A percentile compares a stretch with the other conserved stretches of the same genome.
phyloP scores from a whole-genome alignment of 2,113 vertebrate species.

The Epinephelus lanceolatus region DNA sequence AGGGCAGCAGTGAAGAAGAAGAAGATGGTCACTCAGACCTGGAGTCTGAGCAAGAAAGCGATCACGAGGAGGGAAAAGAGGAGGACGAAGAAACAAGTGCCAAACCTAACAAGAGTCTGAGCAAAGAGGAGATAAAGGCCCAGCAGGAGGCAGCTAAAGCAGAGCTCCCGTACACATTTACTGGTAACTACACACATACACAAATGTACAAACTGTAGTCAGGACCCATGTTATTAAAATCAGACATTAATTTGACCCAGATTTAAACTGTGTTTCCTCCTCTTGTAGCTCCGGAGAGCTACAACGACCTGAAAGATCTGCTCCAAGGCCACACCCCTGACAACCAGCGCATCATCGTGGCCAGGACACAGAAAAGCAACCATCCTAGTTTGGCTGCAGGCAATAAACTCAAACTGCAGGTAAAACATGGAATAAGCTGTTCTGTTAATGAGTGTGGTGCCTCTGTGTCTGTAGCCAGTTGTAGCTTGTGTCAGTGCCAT shows the following conservation, averaged over 20 bases:
- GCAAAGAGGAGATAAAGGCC: constrained; percentile 65
- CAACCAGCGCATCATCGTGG: constrained; percentile 90
- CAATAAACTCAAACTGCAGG: constrained; percentile 94
- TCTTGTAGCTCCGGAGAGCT: constrained; percentile 88
- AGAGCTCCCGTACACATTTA: constrained; percentile 92
- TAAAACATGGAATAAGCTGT: neutral
- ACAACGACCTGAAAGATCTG: constrained; percentile 83
- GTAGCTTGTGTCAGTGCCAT: neutral
- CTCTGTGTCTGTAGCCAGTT: neutral
- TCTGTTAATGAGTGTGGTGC: neutral
- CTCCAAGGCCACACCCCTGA: constrained; percentile 85
- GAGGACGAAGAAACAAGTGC: constrained; percentile 12
- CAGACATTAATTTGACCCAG: neutral
- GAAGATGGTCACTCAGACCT: constrained; percentile 87
- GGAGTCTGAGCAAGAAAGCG: constrained; percentile 84
- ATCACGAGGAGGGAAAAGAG: constrained; percentile 67
- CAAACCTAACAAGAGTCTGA: neutral
- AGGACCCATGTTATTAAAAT: neutral
- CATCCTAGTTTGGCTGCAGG: constrained; percentile 92
- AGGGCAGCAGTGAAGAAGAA: constrained; percentile 10
- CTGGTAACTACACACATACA: constrained; percentile 79
- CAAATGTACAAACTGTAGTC: neutral
- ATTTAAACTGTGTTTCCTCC: constrained; percentile 5
- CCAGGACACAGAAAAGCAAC: constrained; percentile 91
- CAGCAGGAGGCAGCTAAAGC: constrained; percentile 79